phyloP scores from a whole-genome alignment of 2,888 invertebrate genomes.

The Scaptomyza parva region DNA sequence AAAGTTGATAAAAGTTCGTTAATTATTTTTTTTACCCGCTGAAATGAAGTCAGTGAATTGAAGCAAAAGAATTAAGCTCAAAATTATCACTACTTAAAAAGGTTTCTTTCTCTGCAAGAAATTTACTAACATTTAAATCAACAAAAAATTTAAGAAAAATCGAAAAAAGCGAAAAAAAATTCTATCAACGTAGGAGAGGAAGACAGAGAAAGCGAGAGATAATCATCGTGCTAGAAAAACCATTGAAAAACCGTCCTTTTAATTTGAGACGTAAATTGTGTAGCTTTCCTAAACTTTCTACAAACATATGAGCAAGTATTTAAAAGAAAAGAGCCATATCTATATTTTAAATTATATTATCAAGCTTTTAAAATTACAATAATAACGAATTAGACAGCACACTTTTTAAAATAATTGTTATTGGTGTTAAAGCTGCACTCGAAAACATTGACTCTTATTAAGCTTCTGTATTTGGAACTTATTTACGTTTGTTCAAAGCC shows the following conservation, averaged over 20 bases:
- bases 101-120: slow-evolving; percentile 56
- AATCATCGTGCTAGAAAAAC: slow-evolving; percentile 45
- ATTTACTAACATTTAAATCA: slow-evolving; percentile 57
- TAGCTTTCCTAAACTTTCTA: slow-evolving; percentile 46
- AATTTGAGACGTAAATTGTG: slow-evolving; percentile 27
- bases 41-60: slow-evolving; percentile 35
- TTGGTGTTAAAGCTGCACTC: slow-evolving; percentile 18
- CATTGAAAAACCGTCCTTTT: slow-evolving; percentile 59
- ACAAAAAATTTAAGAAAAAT: slow-evolving; percentile 51
- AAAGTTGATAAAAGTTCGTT: slow-evolving; percentile 12
- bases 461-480: slow-evolving; percentile 43
- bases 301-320: no score
- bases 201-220: slow-evolving; percentile 1
- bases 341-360: no score
- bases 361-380: no score
- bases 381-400: no score
- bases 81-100: slow-evolving; percentile 57
- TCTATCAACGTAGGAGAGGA: slow-evolving; percentile 2
- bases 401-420: slow-evolving; percentile 23
- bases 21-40: slow-evolving; percentile 17
- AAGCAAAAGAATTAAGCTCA: slow-evolving; percentile 41
- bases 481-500: slow-evolving; percentile 35
- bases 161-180: slow-evolving; percentile 15
- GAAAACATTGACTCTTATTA: slow-evolving; percentile 55
- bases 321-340: no score